Evolutionary conservation across 1,140 invertebrate species (phyloP).

Genomic region (Brachionus calyciflorus): DNA sequence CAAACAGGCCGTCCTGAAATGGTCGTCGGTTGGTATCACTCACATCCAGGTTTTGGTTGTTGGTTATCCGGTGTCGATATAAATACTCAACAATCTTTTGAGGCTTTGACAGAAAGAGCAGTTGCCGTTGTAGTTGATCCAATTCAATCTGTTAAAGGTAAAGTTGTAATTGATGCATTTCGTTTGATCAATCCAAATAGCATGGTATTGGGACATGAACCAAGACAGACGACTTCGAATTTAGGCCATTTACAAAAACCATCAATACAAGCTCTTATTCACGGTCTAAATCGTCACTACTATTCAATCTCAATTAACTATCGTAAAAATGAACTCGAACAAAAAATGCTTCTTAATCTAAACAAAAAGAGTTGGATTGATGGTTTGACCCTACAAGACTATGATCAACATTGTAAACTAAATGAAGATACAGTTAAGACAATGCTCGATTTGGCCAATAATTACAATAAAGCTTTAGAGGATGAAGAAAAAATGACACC

Average conservation of each 20-base stretch:
- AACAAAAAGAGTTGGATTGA: conserved; percentile 99
- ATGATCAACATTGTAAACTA: conserved; percentile 83
- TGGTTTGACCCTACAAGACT: conserved; percentile 88
- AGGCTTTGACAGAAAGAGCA: conserved; percentile 92
- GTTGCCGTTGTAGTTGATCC: conserved; percentile 99
- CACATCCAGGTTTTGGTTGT: conserved; percentile 98
- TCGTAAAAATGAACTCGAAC: conserved; percentile 95
- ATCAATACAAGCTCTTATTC: conserved; percentile 96
- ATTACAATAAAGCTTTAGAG: conserved; percentile 96
- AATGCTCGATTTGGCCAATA: conserved; percentile 94
- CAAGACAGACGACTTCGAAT: conserved; percentile 96
- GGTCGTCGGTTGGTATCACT: conserved; percentile 99
- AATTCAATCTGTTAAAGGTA: conserved; percentile 96
- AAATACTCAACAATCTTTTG: conserved; percentile 98
- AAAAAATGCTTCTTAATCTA: conserved; percentile 96
- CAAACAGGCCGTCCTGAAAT: conserved; percentile 97
- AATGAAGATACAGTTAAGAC: conserved; percentile 84
- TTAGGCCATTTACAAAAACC: conserved; percentile 97
- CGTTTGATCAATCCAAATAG: conserved; percentile 95
- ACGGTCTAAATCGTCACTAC: conserved; percentile 97
- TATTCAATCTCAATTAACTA: conserved; percentile 99
- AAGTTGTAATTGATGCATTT: conserved; percentile 66
- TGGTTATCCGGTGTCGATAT: conserved; percentile 99
- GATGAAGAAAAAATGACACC: conserved; percentile 99
- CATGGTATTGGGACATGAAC: conserved; percentile 97